A percentile compares a stretch with the other conserved stretches of the same genome.
phyloP scores from a whole-genome alignment of 2,113 vertebrate species.

The Serinus canaria region DNA sequence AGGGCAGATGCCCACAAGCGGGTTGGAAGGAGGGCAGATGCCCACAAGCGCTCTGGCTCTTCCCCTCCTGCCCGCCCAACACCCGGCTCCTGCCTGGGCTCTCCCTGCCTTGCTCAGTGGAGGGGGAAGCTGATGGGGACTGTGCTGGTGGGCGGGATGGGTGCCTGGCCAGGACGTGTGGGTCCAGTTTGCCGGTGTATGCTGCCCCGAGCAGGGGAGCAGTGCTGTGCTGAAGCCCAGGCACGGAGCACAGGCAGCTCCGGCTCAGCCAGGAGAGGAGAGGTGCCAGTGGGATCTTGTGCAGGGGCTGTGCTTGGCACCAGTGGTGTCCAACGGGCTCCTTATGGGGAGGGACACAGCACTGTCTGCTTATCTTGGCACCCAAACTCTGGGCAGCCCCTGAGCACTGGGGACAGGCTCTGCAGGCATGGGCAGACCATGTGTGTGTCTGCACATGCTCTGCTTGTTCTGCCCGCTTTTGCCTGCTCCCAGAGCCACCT shows the following conservation, averaged over 20 bases:
- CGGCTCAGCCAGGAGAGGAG: neutral
- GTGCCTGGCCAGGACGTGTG: neutral
- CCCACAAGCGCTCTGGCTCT: fast-evolving
- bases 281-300: neutral
- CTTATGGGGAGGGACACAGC: neutral
- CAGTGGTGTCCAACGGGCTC: neutral
- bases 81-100: fast-evolving
- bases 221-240: neutral
- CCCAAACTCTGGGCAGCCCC: neutral
- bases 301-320: neutral
- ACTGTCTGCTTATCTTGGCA: neutral
- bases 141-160: fast-evolving
- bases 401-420: fast-evolving
- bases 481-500: neutral
- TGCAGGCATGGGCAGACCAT: neutral
- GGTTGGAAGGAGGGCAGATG: neutral
- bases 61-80: neutral
- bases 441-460: neutral
- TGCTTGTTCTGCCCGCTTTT: neutral
- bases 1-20: fast-evolving
- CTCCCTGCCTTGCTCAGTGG: neutral
- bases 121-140: neutral
- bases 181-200: neutral
- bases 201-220: neutral
- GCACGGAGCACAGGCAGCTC: neutral